Evolutionary conservation across 2,888 invertebrate genomes (phyloP).

Genomic region (Corbicula japonica): DNA sequence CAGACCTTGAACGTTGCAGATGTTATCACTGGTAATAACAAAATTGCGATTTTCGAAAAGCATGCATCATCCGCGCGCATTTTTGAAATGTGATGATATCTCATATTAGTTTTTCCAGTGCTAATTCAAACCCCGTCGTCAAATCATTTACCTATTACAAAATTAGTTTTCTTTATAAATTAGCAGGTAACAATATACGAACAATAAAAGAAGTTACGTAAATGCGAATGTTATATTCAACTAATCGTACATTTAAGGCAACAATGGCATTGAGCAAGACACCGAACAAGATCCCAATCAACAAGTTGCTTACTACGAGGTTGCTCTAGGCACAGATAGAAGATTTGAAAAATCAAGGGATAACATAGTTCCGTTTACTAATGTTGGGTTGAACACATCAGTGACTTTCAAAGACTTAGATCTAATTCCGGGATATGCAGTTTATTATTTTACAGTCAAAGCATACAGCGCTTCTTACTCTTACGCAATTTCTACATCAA

Average conservation of each 20-base stretch:
- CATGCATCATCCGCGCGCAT: too few relatives aligned
- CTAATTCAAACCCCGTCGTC: too few relatives aligned
- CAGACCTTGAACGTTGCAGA: constrained; percentile 39
- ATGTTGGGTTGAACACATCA: constrained; percentile 70
- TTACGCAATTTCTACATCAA: constrained; percentile 69
- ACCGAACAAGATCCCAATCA: constrained; percentile 57
- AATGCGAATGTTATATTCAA: too few relatives aligned
- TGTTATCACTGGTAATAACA: constrained; percentile 54
- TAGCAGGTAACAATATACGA: too few relatives aligned
- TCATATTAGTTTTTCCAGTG: too few relatives aligned
- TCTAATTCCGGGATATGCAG: constrained; percentile 58
- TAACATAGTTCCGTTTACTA: constrained; percentile 73
- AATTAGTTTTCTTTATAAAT: too few relatives aligned
- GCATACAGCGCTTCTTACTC: constrained; percentile 70
- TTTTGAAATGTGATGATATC: too few relatives aligned
- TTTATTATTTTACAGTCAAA: constrained; percentile 76
- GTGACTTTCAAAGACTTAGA: constrained; percentile 70
- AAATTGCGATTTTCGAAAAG: too few relatives aligned
- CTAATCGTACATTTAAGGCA: too few relatives aligned
- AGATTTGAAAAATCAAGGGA: constrained; percentile 70
- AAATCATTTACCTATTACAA: too few relatives aligned
- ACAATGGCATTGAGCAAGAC: constrained; percentile 42
- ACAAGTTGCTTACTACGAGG: constrained; percentile 70
- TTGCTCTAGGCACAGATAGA: constrained; percentile 76
- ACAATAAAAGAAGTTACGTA: too few relatives aligned